A percentile compares a stretch with the other conserved stretches of the same genome.
Evolutionary conservation across 2,113 vertebrate species (phyloP).

Genomic region (Scomber scombrus): DNA sequence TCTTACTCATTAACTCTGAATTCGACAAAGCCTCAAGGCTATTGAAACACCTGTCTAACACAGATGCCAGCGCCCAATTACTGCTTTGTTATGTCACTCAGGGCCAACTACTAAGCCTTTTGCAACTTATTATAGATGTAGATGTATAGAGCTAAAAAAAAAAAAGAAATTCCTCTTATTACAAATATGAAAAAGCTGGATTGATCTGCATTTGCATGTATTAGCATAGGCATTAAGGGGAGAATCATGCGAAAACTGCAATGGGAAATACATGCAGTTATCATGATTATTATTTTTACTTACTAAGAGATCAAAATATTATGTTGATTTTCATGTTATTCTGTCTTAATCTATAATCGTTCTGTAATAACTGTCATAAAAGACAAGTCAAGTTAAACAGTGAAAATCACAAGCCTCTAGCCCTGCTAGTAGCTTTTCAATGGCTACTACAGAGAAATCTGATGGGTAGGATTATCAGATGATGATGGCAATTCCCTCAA

Average conservation of each 20-base stretch:
- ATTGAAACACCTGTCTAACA: slow-evolving; percentile 20
- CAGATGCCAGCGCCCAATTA: slow-evolving; percentile 28
- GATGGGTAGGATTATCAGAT: too few relatives aligned
- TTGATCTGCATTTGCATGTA: neutral
- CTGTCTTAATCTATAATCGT: too few relatives aligned
- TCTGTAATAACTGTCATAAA: too few relatives aligned
- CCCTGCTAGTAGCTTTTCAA: too few relatives aligned
- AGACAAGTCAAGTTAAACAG: too few relatives aligned
- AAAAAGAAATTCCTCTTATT: neutral
- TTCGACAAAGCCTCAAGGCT: neutral
- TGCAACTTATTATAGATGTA: neutral
- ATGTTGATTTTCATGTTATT: neutral
- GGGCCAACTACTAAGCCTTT: neutral
- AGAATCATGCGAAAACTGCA: neutral
- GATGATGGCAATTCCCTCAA: too few relatives aligned
- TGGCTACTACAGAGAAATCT: too few relatives aligned
- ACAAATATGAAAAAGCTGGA: neutral
- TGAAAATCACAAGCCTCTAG: too few relatives aligned
- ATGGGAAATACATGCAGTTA: neutral
- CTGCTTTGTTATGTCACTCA: neutral
- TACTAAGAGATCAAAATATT: neutral
- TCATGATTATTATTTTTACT: neutral
- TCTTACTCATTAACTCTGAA: slow-evolving; percentile 25
- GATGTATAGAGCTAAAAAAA: neutral
- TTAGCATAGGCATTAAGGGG: neutral